Evolutionary conservation across 2,797 vertebrate species (phyloP).

Genomic region (Hemitrygon akajei): DNA sequence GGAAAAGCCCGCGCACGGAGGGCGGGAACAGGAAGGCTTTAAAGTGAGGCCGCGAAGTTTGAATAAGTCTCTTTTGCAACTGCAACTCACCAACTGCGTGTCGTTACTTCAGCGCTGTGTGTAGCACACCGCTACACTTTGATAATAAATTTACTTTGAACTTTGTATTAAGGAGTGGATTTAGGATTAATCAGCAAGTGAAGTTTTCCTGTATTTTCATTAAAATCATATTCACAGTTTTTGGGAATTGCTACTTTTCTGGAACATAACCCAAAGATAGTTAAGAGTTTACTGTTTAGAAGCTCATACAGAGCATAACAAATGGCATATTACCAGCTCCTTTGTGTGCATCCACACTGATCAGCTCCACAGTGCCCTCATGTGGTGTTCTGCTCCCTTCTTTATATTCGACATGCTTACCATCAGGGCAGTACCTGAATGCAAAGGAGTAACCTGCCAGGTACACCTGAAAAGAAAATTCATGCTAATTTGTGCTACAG

Average conservation of each 20-base stretch:
- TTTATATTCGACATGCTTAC: slow-evolving; percentile 68
- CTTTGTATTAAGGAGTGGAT: no score
- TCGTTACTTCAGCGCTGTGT: no score
- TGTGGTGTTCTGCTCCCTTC: slow-evolving; percentile 75
- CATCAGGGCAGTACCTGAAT: slow-evolving; percentile 77
- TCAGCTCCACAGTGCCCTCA: slow-evolving; percentile 74
- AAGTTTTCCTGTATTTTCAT: no score
- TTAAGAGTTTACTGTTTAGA: background rate
- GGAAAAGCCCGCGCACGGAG: no score
- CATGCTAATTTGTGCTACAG: background rate
- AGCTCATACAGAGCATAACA: background rate
- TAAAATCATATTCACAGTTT: background rate
- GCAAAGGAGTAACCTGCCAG: slow-evolving; percentile 75
- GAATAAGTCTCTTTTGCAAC: no score
- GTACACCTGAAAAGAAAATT: slow-evolving; percentile 59
- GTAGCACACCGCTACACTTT: no score
- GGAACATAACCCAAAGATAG: background rate
- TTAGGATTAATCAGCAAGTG: no score
- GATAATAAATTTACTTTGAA: no score
- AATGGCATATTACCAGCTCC: slow-evolving; percentile 67
- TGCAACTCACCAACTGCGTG: no score
- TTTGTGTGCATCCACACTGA: slow-evolving; percentile 80
- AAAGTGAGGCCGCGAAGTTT: no score
- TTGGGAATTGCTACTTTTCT: background rate
- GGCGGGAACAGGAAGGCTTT: no score